Conservation (phyloP, 2,888 invertebrate species). For the Nomada fucata region DNA sequence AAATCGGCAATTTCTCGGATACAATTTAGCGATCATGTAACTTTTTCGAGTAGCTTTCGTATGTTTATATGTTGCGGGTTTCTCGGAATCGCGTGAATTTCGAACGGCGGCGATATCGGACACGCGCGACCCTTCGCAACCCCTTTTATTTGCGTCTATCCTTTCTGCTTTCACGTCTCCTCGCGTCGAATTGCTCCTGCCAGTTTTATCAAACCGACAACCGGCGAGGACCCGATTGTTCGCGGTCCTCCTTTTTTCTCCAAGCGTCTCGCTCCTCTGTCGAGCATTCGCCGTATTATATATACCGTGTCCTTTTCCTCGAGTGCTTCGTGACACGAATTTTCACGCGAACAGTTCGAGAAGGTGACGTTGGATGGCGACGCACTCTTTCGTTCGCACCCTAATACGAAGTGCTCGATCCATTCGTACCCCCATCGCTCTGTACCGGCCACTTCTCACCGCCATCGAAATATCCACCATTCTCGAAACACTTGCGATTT, state of each 20-base stretch:
- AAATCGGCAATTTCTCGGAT: too few species aligned
- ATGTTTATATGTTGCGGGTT: too few species aligned
- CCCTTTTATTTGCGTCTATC: conserved; percentile 21
- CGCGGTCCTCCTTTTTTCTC: neutral
- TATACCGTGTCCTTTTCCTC: neutral
- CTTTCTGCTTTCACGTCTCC: conserved; percentile 2
- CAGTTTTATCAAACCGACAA: conserved; percentile 2
- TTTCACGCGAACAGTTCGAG: neutral
- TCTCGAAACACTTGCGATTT: too few species aligned
- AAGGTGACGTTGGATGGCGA: neutral
- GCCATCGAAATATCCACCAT: too few species aligned
- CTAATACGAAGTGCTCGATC: too few species aligned
- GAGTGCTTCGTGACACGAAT: conserved; percentile 28
- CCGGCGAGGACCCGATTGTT: conserved; percentile 21
- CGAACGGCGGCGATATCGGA: conserved; percentile 13
- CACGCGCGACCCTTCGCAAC: conserved; percentile 45
- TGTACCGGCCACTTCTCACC: too few species aligned
- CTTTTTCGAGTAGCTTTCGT: too few species aligned
- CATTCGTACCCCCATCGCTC: too few species aligned
- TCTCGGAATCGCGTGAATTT: neutral
- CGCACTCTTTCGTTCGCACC: too few species aligned
- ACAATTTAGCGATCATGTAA: too few species aligned
- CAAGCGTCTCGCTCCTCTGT: neutral
- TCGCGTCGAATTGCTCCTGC: neutral
- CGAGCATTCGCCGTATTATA: conserved; percentile 4